A percentile compares a stretch with the other conserved stretches of the same genome.
Evolutionary conservation across 2,797 vertebrate species (phyloP).

Genomic region (Clarias pachynema): DNA sequence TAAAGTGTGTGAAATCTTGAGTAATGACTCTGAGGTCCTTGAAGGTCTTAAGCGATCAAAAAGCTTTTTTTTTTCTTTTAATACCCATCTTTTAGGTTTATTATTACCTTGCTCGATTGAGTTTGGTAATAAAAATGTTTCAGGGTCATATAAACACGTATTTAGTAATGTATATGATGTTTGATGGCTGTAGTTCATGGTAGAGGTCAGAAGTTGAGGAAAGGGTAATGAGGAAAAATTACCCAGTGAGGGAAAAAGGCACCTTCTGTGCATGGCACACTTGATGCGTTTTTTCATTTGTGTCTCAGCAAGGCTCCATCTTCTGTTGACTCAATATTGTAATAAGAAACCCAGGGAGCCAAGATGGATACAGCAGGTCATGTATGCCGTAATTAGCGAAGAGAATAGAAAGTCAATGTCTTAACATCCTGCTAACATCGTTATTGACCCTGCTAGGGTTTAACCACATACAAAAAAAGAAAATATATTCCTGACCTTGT

Average conservation of each 20-base stretch:
- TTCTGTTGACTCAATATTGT: conserved; percentile 44
- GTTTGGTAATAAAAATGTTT: neutral
- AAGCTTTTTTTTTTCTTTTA: neutral
- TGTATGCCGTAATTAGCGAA: conserved; percentile 38
- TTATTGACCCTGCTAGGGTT: conserved; percentile 19
- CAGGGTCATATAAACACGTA: neutral
- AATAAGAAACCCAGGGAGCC: conserved; percentile 46
- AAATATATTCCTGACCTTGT: conserved; percentile 9
- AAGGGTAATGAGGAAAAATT: conserved; percentile 9
- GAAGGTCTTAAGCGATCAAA: neutral
- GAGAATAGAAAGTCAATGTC: conserved; percentile 34
- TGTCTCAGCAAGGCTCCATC: conserved; percentile 40
- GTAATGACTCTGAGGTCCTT: neutral
- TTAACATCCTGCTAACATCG: conserved; percentile 34
- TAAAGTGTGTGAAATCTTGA: neutral
- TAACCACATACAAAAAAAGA: neutral
- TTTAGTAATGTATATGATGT: neutral
- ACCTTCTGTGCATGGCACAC: conserved; percentile 29
- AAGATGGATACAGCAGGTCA: conserved; percentile 39
- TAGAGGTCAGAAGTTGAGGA: conserved; percentile 13
- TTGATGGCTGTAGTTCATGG: neutral
- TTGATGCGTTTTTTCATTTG: conserved; percentile 46
- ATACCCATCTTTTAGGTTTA: neutral
- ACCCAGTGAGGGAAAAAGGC: neutral
- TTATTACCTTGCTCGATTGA: neutral